These are phyloP conservation scores for Conus ventricosus DNA, from an alignment of 1,140 invertebrate genomes.

Conservation along the genomic window DNA sequence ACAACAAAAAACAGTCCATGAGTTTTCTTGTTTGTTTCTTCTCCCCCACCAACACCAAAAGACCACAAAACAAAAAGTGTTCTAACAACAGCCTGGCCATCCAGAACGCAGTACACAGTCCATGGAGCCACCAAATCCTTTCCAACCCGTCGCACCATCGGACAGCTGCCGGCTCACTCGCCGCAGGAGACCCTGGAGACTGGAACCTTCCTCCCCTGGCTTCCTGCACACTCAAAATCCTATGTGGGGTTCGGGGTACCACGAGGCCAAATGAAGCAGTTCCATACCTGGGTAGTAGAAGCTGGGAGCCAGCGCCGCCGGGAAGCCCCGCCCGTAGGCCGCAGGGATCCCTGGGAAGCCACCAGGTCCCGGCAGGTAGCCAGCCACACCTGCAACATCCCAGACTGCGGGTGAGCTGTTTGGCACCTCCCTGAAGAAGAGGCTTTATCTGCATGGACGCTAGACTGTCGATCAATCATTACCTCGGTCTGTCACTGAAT, in stretches of 20 bases:
- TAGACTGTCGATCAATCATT: not conserved
- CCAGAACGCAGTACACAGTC: too few species aligned
- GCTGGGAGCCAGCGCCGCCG: slow-evolving; percentile 47
- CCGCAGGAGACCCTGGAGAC: too few species aligned
- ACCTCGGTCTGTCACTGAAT: too few species aligned
- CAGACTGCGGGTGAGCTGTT: not conserved
- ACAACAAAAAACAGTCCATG: slow-evolving; percentile 14
- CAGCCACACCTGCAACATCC: slow-evolving; percentile 26
- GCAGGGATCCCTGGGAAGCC: slow-evolving; percentile 27
- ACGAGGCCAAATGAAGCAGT: slow-evolving; percentile 64
- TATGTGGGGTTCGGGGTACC: slow-evolving; percentile 59
- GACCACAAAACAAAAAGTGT: not conserved
- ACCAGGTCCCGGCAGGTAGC: slow-evolving; percentile 28
- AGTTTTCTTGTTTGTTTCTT: not conserved
- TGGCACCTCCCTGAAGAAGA: too few species aligned
- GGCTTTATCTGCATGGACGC: too few species aligned
- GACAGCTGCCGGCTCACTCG: too few species aligned
- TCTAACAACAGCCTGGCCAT: too few species aligned
- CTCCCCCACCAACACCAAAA: not conserved
- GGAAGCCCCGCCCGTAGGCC: slow-evolving; percentile 60
- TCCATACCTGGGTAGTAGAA: slow-evolving; percentile 65
- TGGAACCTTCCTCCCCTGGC: too few species aligned
- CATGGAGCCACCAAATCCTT: too few species aligned
- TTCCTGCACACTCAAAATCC: slow-evolving; percentile 40
- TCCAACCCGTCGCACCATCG: too few species aligned